Base-by-base conservation (phyloP, 2,797 vertebrate genomes). In the Neosilurus mollespiculum region DNA sequence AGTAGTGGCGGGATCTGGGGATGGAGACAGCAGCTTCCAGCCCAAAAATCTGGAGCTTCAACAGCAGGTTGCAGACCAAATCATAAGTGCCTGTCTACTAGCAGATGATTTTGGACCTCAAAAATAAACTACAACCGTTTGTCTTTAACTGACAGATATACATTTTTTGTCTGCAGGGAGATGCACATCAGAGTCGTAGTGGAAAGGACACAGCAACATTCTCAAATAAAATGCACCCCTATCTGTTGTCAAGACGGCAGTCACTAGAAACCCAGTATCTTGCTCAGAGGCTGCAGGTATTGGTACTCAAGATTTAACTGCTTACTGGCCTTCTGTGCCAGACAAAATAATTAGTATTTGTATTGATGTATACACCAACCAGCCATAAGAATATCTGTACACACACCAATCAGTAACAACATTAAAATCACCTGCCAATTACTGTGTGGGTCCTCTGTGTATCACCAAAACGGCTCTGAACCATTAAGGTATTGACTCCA, bases 231-330 rank as follows among this genome's bases (percentile, higher is more conserved):
- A 90, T 93, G 11, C 96, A 94, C 26, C 94, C 96, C 0, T 96
- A 94, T 0, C 80, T 97, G 43, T 90, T 98, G 65, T 93, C 96
- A 81, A 94, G 95, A 22, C 92, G 96, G 87, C 98, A 97, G 90
- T 97, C 97, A 90, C 92, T 99, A 90, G 98, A 99, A 87, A 96
- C 94, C 0, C 98, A 98, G 88, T 98, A 96, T 93, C 94, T 98
- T 84, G 95, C 96, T 83, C 97, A 99, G 72, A 93, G 96, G 87
- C 95, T 97, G 72, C 97, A 98, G 97, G 97, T 98, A 81, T 75
- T 62, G 62, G 24, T 66, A 9, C 43, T 82, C 8, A 18, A 15
- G 10, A 3, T 54, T 37, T 14, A 56, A 14, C 11, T n/a, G n/a
- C 30, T 37, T 30, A 24, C 18, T 69, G 72, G 54, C 18, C 4